Conservation (phyloP, 2,797 vertebrate genomes). For the Cirrhinus molitorella region DNA sequence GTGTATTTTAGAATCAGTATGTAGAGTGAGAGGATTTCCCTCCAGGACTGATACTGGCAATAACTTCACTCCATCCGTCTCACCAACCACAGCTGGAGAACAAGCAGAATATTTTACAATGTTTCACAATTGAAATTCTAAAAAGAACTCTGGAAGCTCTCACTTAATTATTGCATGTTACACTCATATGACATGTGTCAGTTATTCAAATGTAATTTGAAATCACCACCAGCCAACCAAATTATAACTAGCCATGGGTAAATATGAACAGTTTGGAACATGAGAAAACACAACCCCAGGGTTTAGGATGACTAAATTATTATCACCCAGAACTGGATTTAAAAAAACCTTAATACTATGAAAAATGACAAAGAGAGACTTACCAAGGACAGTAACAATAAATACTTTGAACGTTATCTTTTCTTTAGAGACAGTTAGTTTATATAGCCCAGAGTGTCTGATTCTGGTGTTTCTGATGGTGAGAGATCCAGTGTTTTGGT, state of each 20-base stretch:
- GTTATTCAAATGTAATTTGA: no score
- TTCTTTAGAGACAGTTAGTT: not conserved
- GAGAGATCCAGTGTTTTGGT: not conserved
- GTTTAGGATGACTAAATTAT: no score
- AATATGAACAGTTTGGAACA: no score
- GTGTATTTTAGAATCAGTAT: no score
- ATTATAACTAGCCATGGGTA: no score
- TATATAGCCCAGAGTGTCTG: not conserved
- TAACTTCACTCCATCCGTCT: not conserved
- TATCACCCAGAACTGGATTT: no score
- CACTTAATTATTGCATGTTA: no score
- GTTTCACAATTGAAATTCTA: not conserved
- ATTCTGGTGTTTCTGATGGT: not conserved
- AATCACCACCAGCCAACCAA: no score
- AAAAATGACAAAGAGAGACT: not conserved
- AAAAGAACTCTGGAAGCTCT: not conserved
- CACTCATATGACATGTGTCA: no score
- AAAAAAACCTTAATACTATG: no score
- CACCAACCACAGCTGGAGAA: not conserved
- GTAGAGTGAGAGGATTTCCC: not conserved
- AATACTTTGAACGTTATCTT: accelerated
- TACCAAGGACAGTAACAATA: not conserved
- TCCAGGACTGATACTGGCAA: not conserved
- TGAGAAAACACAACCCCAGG: no score
- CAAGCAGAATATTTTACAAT: no score